Base-by-base conservation (phyloP, 2,888 invertebrate genomes). In the Drosophila neonasuta region DNA sequence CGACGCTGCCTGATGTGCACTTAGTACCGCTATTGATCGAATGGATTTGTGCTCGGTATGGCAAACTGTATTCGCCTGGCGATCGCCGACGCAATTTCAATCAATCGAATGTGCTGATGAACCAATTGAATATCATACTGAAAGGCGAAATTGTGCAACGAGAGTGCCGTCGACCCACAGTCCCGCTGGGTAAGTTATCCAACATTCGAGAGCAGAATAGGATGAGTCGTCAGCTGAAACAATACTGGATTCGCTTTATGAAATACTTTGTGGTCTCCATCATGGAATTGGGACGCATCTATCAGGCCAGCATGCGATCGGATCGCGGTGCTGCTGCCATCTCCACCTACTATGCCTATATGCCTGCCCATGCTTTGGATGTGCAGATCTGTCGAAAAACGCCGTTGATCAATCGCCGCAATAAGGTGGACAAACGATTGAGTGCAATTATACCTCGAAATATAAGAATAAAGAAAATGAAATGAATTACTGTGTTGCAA, bases 41-140 rank as follows among this genome's bases (percentile, higher is more conserved):
- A 30, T 91, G 89, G 88, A 82, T 89, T 3, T 68, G 75, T 3
- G 54, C 60, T 0, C 88, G 90, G 0, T 90, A 85, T 51, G 90
- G 90, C 2, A 83, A 87, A 29, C 69, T 70, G 0, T 89, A 87
- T 44, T 79, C 86, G 0, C 50, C 63, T 0, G 13, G 41, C 0
- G 86, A 88, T 3, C 71, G 79, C 8, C 4, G 13, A 3, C 55
- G 56, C 0, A 61, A 64, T 2, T 85, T 71, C 15, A 15, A 2
- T 0, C 15, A 46, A 0, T 71, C 86, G 3, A 68, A 59, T 1
- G 6, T 29, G 3, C 55, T 86, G 1, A 86, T 89, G 49, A 58
- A 74, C 0, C 61, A 72, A 0, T 29, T 88, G 11, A 32, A 64
- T 1, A 36, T 61, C 2, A 20, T 74, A 1, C 42, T 77, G 9